Evolutionary conservation across 1,140 invertebrate genomes (phyloP).

Genomic region (Lanistes nyassanus): DNA sequence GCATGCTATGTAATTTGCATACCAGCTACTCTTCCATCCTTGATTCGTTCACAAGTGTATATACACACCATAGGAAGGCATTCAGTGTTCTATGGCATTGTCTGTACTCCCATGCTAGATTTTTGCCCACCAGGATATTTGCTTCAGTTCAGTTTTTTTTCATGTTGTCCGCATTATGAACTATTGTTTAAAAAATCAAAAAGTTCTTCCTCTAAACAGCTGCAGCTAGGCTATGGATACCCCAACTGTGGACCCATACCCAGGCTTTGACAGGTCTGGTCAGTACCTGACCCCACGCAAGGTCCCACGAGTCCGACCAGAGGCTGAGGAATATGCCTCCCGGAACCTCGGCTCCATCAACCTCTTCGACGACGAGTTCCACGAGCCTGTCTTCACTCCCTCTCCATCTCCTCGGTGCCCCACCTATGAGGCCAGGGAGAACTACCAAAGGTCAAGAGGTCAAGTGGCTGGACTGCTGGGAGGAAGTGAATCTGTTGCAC

Average conservation of each 20-base stretch:
- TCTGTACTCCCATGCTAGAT: no score
- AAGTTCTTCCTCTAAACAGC: no score
- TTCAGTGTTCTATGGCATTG: no score
- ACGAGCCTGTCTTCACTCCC: slow-evolving; percentile 30
- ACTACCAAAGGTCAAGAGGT: slow-evolving; percentile 53
- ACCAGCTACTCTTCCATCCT: no score
- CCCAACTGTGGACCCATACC: slow-evolving; percentile 49
- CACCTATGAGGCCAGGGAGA: slow-evolving; percentile 39
- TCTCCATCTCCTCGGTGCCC: slow-evolving; percentile 51
- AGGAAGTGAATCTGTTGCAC: slow-evolving; percentile 41
- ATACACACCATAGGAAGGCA: no score
- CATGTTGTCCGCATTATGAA: no score
- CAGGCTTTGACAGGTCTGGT: slow-evolving; percentile 51
- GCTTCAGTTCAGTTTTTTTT: no score
- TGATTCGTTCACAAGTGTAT: no score
- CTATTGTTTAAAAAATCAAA: no score
- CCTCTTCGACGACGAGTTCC: slow-evolving; percentile 37
- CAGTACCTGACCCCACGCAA: slow-evolving; percentile 41
- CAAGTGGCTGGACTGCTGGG: slow-evolving; percentile 48
- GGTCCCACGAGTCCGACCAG: slow-evolving; percentile 47
- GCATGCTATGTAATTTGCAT: no score
- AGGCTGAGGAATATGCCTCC: slow-evolving; percentile 45
- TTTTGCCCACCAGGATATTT: no score
- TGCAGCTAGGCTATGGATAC: slow-evolving; percentile 48
- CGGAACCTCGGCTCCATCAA: slow-evolving; percentile 49